These are phyloP conservation scores for Rhodinocichla rosea DNA, from an alignment of 2,113 vertebrate genomes.

Conservation along the genomic window DNA sequence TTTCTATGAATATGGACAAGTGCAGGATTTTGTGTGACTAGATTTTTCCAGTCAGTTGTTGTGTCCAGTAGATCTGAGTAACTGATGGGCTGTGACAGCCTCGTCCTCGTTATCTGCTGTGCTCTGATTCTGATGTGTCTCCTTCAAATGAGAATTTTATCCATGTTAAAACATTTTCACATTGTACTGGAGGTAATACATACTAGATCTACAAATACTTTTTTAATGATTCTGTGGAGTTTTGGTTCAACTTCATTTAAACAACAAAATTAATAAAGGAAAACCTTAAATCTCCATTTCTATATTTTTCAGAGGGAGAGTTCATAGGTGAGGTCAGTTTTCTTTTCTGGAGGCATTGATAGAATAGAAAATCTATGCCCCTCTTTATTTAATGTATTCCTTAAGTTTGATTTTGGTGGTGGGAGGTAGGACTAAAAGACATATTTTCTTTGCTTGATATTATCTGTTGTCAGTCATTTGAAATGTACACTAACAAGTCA, in stretches of 20 bases:
- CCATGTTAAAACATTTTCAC: not conserved
- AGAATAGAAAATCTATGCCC: not conserved
- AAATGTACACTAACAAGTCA: not conserved
- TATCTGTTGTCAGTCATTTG: not conserved
- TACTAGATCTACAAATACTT: not conserved
- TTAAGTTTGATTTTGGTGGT: not conserved
- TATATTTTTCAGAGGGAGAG: not conserved
- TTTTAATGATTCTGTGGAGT: not conserved
- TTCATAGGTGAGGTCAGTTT: not conserved
- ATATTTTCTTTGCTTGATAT: not conserved
- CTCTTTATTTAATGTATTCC: not conserved
- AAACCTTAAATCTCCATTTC: not conserved
- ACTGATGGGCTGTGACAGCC: constrained; percentile 1
- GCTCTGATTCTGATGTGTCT: not conserved
- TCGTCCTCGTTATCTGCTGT: not conserved
- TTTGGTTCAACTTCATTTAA: not conserved
- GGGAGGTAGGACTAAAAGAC: not conserved
- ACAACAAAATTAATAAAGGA: not conserved
- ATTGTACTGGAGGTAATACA: not conserved
- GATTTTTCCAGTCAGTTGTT: constrained; percentile 24
- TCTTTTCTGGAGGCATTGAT: not conserved
- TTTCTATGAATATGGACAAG: not conserved
- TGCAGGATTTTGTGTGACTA: not conserved
- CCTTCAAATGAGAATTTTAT: constrained; percentile 8
- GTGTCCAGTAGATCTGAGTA: constrained; percentile 1